Evolutionary conservation across 2,113 vertebrate genomes (phyloP), one percentile per base, ranked within the genome.

Genomic region (Proterorhinus semilunaris): DNA sequence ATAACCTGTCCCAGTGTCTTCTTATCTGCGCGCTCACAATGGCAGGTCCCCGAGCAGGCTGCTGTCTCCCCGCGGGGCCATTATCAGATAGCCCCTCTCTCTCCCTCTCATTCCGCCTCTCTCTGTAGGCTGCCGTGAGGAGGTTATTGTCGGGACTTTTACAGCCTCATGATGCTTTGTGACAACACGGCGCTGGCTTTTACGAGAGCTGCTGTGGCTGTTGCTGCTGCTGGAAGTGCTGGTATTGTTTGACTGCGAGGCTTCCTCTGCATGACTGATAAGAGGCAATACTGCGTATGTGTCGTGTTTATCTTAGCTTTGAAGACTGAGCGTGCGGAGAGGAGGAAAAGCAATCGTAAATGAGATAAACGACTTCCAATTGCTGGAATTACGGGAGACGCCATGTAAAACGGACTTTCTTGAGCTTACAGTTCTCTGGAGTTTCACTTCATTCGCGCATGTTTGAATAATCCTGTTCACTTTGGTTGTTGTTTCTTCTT

Each of bases 11-110:
- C 84, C 71, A 86, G 83, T 80, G 57, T 83, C 82, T 87, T 83
- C 85, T 92, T 91, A 91, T 91, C 88, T 90, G 83, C 77, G 81
- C 81, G 50, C 82, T 83, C 87, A 90, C 88, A 88, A 89, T 88
- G 82, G 76, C 72, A 78, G 82, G 79, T 90, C 83, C 85, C 79
- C 74, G 81, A 86, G 84, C 85, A 84, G 72, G 77, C 71, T 84
- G 88, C 86, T 79, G 73, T 86, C 87, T 87, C 85, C 88, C 86
- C 79, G 71, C 74, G 79, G 84, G 86, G 71, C 86, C 78, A 85
- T 90, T 90, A 90, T 90, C 87, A 90, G 87, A 89, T 89, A 72
- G 12, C 58, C 42, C 42, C 36, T n/a, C 42, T 61, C 55, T 7
- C 21, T 11, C 27, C 11, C n/a, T 21, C n/a, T 54, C 8, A 21